Percentiles rank a stretch among this genome's conserved stretches.
Evolutionary conservation across 1,140 invertebrate species (phyloP).

Genomic region (Drosophila nigrodunni): DNA sequence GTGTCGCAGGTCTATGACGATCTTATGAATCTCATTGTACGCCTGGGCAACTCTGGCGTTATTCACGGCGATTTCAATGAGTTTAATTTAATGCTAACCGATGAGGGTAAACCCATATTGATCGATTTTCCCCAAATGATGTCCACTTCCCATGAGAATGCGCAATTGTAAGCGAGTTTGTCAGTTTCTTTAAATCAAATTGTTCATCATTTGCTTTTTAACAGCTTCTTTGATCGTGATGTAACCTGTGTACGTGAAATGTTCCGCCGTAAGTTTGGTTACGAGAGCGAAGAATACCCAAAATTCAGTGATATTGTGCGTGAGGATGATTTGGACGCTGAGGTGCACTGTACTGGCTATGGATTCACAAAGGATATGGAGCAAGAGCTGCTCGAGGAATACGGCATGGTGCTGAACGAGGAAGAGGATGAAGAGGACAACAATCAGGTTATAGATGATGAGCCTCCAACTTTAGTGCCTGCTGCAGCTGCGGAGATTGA

Average conservation of each 20-base stretch:
- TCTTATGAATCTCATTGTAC: conserved; percentile 97
- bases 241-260: conserved; percentile 96
- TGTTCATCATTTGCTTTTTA: conserved; percentile 18
- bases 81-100: conserved; percentile 97
- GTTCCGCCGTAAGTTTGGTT: conserved; percentile 96
- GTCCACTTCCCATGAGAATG: conserved; percentile 96
- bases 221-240: conserved; percentile 97
- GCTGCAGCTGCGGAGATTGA: conserved; percentile 85
- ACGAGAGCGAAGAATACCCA: conserved; percentile 95
- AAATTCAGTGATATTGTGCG: conserved; percentile 94
- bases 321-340: conserved; percentile 93
- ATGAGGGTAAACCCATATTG: conserved; percentile 92
- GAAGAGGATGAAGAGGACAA: conserved; percentile 70
- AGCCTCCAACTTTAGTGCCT: conserved; percentile 57
- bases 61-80: conserved; percentile 99
- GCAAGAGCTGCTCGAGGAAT: conserved; percentile 88
- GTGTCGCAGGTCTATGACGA: conserved; percentile 95
- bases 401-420: conserved; percentile 77
- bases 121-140: conserved; percentile 99
- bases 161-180: conserved; percentile 89
- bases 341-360: conserved; percentile 96
- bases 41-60: conserved; percentile 96
- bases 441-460: conserved; percentile 38
- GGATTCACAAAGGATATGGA: conserved; percentile 95
- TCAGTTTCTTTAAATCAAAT: neutral